Percentiles rank a stretch among this genome's conserved stretches.
phyloP scores from a whole-genome alignment of 2,113 vertebrate genomes.

The Serinus canaria region DNA sequence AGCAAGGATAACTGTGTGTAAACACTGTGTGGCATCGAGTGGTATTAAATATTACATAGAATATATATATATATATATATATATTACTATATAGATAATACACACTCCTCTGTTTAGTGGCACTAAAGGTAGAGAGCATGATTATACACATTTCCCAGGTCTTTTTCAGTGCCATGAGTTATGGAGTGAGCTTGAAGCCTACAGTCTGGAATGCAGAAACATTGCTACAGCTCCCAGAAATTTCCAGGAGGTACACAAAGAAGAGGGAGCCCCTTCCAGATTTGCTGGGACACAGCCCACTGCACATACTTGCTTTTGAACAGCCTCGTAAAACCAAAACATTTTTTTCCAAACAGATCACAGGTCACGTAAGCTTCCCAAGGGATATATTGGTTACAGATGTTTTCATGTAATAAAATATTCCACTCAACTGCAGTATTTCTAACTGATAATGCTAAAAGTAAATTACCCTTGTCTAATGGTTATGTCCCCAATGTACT shows the following conservation, averaged over 20 bases:
- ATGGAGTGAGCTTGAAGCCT: neutral
- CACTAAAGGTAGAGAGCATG: neutral
- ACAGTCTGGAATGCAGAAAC: neutral
- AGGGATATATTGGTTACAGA: conserved; percentile 71
- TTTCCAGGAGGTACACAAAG: neutral
- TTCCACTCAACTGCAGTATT: conserved; percentile 65
- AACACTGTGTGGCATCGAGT: accelerated
- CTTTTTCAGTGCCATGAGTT: neutral
- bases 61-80: too few species aligned
- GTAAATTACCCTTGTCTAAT: conserved; percentile 71
- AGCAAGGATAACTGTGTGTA: neutral
- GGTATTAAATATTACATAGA: neutral
- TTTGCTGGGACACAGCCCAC: neutral
- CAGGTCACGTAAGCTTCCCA: conserved; percentile 63
- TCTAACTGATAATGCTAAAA: conserved; percentile 64
- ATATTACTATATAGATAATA: neutral
- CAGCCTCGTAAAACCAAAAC: conserved; percentile 47
- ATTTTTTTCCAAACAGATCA: conserved; percentile 65
- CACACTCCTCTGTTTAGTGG: neutral
- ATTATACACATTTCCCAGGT: neutral
- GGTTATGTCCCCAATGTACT: conserved; percentile 43
- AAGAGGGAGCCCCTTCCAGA: conserved; percentile 3
- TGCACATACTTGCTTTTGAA: conserved; percentile 26
- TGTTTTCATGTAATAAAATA: conserved; percentile 70
- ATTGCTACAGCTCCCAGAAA: neutral